Conservation (phyloP, 2,888 invertebrate species). For the Ophraella communa region DNA sequence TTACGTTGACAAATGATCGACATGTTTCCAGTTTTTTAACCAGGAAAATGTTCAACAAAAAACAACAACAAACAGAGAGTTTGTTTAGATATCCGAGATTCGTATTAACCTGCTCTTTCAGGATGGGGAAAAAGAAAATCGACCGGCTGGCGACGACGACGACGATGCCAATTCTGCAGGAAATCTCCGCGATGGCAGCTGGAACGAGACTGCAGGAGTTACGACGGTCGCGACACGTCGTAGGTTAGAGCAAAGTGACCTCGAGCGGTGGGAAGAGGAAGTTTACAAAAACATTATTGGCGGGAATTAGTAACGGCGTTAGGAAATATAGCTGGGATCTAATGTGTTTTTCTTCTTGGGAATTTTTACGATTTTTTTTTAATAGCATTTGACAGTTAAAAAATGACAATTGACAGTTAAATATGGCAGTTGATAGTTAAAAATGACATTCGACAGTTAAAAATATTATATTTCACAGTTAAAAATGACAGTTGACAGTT, state of each 20-base stretch:
- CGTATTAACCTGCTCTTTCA: too few species aligned
- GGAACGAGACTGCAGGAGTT: constrained; percentile 32
- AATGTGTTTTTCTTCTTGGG: too few species aligned
- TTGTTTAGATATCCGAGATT: too few species aligned
- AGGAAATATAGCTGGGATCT: too few species aligned
- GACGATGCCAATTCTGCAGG: constrained; percentile 13
- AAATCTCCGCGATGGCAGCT: constrained; percentile 25
- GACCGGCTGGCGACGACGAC: constrained; percentile 5
- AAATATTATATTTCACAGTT: too few species aligned
- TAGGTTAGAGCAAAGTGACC: constrained; percentile 27
- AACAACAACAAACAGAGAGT: background rate
- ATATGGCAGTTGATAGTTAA: too few species aligned
- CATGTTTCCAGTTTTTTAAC: background rate
- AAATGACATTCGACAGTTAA: too few species aligned
- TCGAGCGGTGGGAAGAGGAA: constrained; percentile 33
- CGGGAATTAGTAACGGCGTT: too few species aligned
- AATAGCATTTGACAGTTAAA: too few species aligned
- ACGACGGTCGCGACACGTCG: constrained; percentile 27
- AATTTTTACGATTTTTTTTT: too few species aligned
- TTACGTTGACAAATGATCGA: background rate
- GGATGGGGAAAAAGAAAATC: constrained; percentile 4
- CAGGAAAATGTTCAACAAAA: background rate
- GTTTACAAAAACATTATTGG: background rate
- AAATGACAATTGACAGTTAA: too few species aligned
- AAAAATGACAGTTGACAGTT: too few species aligned